Evolutionary conservation across 2,797 vertebrate species (phyloP).

Genomic region (Propithecus deckenii): DNA sequence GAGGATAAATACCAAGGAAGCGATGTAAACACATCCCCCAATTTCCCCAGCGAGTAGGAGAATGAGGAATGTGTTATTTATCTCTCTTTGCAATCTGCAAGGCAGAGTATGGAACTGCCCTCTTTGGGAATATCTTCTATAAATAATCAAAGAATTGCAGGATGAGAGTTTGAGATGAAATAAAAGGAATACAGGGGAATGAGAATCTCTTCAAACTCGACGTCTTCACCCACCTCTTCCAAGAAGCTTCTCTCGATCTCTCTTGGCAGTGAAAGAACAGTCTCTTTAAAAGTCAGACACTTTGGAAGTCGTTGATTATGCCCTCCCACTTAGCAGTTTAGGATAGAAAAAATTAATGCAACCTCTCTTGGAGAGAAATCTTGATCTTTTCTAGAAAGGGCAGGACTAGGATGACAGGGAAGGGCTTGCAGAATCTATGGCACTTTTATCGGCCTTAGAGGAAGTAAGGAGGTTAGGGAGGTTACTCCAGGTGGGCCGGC

Average conservation of each 20-base stretch:
- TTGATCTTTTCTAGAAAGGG: background rate
- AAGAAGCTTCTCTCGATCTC: background rate
- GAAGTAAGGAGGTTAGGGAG: background rate
- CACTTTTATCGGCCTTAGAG: background rate
- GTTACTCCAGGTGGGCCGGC: background rate
- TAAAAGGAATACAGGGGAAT: constrained; percentile 35
- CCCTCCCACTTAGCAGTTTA: background rate
- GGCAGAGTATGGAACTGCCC: constrained; percentile 54
- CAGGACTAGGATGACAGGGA: background rate
- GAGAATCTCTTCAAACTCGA: background rate
- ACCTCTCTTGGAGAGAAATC: background rate
- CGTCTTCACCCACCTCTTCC: constrained; percentile 31
- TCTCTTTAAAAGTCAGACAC: background rate
- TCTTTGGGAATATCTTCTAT: constrained; percentile 72
- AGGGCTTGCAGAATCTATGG: background rate
- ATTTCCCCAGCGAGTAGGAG: constrained; percentile 77
- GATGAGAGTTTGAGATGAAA: constrained; percentile 34
- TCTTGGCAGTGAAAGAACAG: background rate
- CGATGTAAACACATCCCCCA: constrained; percentile 51
- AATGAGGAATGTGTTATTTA: constrained; percentile 79
- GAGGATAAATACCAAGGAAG: constrained; percentile 62
- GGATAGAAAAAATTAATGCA: background rate
- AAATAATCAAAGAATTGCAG: constrained; percentile 73
- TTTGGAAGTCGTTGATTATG: background rate
- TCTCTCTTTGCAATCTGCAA: constrained; percentile 73